Evolutionary conservation across 2,888 invertebrate species (phyloP), one percentile per base, ranked within the genome.

Genomic region (Nymphalis polychloros): DNA sequence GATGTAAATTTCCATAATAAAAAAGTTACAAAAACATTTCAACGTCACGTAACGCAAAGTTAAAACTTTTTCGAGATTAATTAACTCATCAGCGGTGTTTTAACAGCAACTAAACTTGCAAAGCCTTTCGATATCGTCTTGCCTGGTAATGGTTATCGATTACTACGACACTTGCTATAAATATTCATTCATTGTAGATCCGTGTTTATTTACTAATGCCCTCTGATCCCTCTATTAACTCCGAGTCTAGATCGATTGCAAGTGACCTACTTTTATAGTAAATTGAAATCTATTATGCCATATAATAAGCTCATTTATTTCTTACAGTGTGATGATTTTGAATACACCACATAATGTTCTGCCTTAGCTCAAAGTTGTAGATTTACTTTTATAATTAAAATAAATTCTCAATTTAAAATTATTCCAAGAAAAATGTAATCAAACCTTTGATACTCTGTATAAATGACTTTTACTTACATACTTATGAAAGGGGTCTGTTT

Each of bases 111-210:
- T 67, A 65, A 68, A 67, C 71, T 67, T n/a, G 62, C 52, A 70
- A 70, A 74, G 67, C 71, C 57, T 48, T 55, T 61, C 49, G 61
- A 47, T 59, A 71, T 81, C 66, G 73, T 72, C 71, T 72, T 71
- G 75, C 65, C 65, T 66, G 68, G 73, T 79, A 82, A 81, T 80
- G 77, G 76, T 68, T 76, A 77, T 78, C 74, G 76, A 79, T 80
- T 68, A 67, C 52, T 65, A 64, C 67, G 68, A 67, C 71, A 68
- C 68, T 67, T 55, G 70, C 75, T 72, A 77, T 74, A 79, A 76
- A 78, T 77, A 77, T 75, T 75, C 76, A 73, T 73, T 72, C 67
- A 59, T 55, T 67, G 68, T 69, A 64, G 68, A 68, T 66, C 68
- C 55, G 47, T 74, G 69, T 71, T 72, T 73, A 72, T 74, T 70